Percentiles rank a stretch among this genome's conserved stretches.
phyloP scores from a whole-genome alignment of 2,797 vertebrate genomes.

The Brotogeris chrysoptera region DNA sequence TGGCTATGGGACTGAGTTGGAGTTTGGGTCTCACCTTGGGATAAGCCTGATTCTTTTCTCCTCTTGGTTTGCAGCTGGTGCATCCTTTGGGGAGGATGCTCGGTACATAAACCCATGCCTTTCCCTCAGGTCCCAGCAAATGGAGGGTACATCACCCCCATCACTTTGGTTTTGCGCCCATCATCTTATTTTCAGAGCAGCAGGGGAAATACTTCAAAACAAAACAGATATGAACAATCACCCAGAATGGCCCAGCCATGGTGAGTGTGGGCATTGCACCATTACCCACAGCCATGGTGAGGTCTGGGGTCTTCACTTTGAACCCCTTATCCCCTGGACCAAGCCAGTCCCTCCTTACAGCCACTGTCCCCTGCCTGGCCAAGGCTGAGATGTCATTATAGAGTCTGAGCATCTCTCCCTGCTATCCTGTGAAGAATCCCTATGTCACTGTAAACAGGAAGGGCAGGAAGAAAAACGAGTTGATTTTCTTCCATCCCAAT shows the following conservation, averaged over 20 bases:
- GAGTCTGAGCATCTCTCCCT: not conserved
- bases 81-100: not conserved
- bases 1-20: not conserved
- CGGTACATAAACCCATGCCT: not conserved
- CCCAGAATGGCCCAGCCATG: accelerated
- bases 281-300: accelerated
- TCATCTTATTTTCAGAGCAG: not conserved
- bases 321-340: not conserved
- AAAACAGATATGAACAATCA: accelerated
- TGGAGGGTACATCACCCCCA: not conserved
- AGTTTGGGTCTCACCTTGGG: not conserved
- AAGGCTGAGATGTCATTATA: not conserved
- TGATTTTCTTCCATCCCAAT: not conserved
- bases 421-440: not conserved
- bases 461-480: conserved; percentile 23
- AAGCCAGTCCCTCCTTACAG: not conserved
- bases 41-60: not conserved
- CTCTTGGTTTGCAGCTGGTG: not conserved
- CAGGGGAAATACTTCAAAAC: not conserved
- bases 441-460: not conserved
- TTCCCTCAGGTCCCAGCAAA: not conserved
- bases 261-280: accelerated
- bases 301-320: accelerated
- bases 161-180: not conserved
- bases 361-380: not conserved